Conservation (phyloP, 2,888 invertebrate genomes). For the Mesorhabditis belari region DNA sequence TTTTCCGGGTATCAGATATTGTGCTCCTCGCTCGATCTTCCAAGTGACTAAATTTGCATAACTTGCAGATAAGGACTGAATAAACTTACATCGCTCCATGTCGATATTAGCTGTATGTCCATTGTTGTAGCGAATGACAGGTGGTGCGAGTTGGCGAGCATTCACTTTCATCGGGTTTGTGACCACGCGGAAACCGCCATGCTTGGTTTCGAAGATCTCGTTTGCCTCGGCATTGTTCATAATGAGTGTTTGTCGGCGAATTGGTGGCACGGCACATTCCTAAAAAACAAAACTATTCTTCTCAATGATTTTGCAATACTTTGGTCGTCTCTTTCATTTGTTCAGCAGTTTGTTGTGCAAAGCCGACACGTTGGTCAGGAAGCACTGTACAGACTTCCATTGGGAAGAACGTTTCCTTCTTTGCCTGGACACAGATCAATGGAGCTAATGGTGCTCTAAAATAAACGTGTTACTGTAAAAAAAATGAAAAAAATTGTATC, state of each 20-base stretch:
- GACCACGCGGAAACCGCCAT: not conserved
- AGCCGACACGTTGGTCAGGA: conserved; percentile 28
- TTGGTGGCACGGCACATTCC: conserved; percentile 19
- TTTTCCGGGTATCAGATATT: too few species aligned
- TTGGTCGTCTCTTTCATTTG: conserved; percentile 20
- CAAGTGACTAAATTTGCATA: too few species aligned
- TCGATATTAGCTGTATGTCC: too few species aligned
- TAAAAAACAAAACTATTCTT: not conserved
- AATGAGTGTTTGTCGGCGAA: conserved; percentile 11
- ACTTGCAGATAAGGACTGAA: too few species aligned
- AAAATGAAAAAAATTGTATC: too few species aligned
- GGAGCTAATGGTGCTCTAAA: conserved; percentile 15
- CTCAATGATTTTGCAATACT: too few species aligned
- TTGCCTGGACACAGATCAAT: conserved; percentile 15
- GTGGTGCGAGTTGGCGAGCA: not conserved
- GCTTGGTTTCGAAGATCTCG: not conserved
- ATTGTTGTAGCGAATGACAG: not conserved
- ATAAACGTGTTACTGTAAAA: too few species aligned
- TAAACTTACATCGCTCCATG: too few species aligned
- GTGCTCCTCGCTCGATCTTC: too few species aligned
- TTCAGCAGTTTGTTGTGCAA: conserved; percentile 18
- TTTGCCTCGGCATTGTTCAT: conserved; percentile 1
- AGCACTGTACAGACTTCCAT: conserved; percentile 20
- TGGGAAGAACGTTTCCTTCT: conserved; percentile 20
- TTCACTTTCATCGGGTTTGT: not conserved